Percentiles rank a stretch among this genome's conserved stretches.
Evolutionary conservation across 2,797 vertebrate genomes (phyloP).

Genomic region (Enteromius argenteus): DNA sequence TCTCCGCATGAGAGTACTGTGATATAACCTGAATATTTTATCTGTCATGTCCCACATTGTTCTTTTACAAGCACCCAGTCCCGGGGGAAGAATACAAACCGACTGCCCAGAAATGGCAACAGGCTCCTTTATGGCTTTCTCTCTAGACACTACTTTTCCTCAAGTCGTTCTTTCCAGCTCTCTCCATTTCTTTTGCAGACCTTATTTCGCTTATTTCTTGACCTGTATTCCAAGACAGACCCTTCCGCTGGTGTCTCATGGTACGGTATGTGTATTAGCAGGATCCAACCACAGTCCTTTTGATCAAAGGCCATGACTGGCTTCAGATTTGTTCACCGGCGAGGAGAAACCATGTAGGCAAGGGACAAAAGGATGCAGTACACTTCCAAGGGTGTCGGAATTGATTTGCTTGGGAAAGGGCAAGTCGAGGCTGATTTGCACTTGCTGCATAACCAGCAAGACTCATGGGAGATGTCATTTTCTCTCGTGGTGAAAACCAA

Average conservation of each 20-base stretch:
- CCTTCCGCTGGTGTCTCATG: neutral
- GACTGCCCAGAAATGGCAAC: neutral
- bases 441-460: conserved; percentile 29
- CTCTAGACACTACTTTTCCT: conserved; percentile 22
- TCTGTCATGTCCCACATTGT: neutral
- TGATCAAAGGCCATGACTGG: conserved; percentile 49
- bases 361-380: conserved; percentile 33
- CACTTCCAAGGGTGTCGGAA: conserved; percentile 26
- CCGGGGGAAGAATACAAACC: conserved; percentile 20
- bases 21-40: conserved; percentile 2
- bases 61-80: neutral
- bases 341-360: conserved; percentile 1
- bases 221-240: conserved; percentile 38
- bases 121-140: conserved; percentile 10
- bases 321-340: conserved; percentile 36
- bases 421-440: conserved; percentile 37
- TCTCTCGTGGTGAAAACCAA: conserved; percentile 18
- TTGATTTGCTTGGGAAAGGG: conserved; percentile 47
- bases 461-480: conserved; percentile 39
- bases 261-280: conserved; percentile 11
- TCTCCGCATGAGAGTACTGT: neutral
- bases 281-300: conserved; percentile 32
- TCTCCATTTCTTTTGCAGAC: conserved; percentile 8
- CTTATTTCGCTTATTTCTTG: conserved; percentile 23
- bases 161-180: conserved; percentile 27